A percentile compares a stretch with the other conserved stretches of the same genome.
Conservation (phyloP, 2,113 vertebrate species). For the Myanophis thanlyinensis region DNA sequence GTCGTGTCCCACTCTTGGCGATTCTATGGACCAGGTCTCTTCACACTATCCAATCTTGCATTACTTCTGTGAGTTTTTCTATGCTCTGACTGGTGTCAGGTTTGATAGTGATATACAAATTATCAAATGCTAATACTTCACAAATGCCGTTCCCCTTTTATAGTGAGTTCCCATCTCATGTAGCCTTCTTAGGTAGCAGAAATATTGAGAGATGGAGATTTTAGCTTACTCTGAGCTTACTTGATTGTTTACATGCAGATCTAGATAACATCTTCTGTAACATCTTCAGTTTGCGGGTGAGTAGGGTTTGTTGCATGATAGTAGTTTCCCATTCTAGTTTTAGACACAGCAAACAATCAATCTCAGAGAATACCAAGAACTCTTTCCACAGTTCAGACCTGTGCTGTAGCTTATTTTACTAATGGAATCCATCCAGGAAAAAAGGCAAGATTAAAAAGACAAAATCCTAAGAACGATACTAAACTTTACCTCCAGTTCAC, state of each 20-base stretch:
- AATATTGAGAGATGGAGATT: neutral
- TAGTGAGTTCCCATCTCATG: neutral
- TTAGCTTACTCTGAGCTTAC: neutral
- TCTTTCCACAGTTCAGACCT: no score
- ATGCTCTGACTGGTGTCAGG: neutral
- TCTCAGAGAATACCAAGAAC: no score
- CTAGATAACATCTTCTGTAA: neutral
- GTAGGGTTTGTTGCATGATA: neutral
- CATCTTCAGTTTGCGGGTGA: neutral
- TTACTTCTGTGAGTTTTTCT: neutral
- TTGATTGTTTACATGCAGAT: neutral
- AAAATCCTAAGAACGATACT: no score
- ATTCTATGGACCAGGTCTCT: neutral
- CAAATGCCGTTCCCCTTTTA: neutral
- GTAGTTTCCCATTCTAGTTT: no score
- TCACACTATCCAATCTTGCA: neutral
- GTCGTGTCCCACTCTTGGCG: neutral
- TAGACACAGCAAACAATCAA: no score
- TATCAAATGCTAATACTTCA: neutral
- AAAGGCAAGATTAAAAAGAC: no score
- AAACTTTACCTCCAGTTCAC: no score
- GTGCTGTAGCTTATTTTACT: no score
- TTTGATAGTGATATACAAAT: neutral
- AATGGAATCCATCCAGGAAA: no score
- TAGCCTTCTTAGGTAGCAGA: neutral